These are phyloP conservation scores for Brachyhypopomus gauderio DNA, from an alignment of 2,113 vertebrate genomes.

Conservation along the genomic window DNA sequence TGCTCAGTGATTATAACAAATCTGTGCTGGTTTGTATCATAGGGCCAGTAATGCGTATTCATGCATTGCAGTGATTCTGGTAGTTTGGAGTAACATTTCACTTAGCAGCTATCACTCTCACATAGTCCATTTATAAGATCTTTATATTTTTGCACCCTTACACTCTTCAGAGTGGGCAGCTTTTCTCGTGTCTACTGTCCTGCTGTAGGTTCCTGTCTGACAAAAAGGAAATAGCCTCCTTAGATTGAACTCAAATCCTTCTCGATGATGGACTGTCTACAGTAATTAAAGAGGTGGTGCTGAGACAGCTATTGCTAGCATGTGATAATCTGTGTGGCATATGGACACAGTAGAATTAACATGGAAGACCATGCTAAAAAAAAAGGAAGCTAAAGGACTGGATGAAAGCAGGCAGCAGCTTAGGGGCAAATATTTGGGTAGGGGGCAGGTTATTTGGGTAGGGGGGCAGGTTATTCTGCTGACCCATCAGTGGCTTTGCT, in stretches of 20 bases:
- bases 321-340: constrained; percentile 69
- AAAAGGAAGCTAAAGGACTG: constrained; percentile 67
- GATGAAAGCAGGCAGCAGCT: constrained; percentile 66
- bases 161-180: background rate
- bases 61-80: too few species aligned
- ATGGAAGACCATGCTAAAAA: constrained; percentile 37
- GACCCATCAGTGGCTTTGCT: constrained; percentile 58
- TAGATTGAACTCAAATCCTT: constrained; percentile 60
- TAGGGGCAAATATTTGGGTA: constrained; percentile 49
- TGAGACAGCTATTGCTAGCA: constrained; percentile 67
- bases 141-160: background rate
- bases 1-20: too few species aligned
- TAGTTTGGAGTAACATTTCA: background rate
- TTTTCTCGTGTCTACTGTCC: constrained; percentile 6
- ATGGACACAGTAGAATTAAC: constrained; percentile 78
- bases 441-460: constrained; percentile 34
- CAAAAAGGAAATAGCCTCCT: constrained; percentile 58
- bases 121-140: background rate
- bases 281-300: constrained; percentile 65
- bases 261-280: constrained; percentile 57
- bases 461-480: too few species aligned
- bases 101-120: background rate
- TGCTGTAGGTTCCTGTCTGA: constrained; percentile 45
- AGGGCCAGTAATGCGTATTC: too few species aligned
- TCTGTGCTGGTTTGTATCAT: too few species aligned